Base-by-base conservation (phyloP, 1,140 invertebrate genomes). In the Aphidius ervi region DNA sequence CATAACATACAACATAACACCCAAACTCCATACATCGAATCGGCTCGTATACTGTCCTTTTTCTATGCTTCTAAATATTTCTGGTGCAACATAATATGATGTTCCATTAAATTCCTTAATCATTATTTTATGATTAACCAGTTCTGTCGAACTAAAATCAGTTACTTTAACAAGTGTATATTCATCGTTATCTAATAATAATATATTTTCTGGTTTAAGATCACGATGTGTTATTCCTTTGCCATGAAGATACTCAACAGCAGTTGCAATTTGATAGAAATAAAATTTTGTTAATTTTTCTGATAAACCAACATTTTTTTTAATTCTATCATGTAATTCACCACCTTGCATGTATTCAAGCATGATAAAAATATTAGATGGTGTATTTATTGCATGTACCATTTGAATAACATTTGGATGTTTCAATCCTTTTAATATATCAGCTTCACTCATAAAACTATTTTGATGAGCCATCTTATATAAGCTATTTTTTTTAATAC, bases 21-120 rank as follows among this genome's bases (percentile, higher is more conserved):
- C 94, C 49, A 95, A 74, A 76, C 93, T 95, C 94, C 94, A 97
- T 8, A 93, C 86, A 75, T 97, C 94, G 1, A 95, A 89, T 72
- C 83, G 41, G 4, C 23, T 86, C 1, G 87, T 91, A 70, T 95
- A 95, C 40, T 78, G 75, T 6, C 46, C 86, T 87, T 59, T 79
- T 76, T 0, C 78, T 82, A 16, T 61, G 79, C 66, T 1, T 16
- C 16, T 16, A 16, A 95, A 74, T 47, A 96, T 85, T 79, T 96
- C 94, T 0, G 94, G 94, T 3, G 93, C 93, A 23, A 93, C 84
- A 73, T 95, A 96, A 56, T 88, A 82, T 1, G 89, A 88, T 2
- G 93, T 96, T 1, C 94, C 94, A 76, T 93, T 95, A 71, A 93
- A 87, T 1, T 93, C 95, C 68, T 86, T 88, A 86, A 95, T 88